A percentile compares a stretch with the other conserved stretches of the same genome.
These are phyloP conservation scores for Brachyhypopomus occidentalis DNA, from an alignment of 2,113 vertebrate genomes.

Conservation along the genomic window DNA sequence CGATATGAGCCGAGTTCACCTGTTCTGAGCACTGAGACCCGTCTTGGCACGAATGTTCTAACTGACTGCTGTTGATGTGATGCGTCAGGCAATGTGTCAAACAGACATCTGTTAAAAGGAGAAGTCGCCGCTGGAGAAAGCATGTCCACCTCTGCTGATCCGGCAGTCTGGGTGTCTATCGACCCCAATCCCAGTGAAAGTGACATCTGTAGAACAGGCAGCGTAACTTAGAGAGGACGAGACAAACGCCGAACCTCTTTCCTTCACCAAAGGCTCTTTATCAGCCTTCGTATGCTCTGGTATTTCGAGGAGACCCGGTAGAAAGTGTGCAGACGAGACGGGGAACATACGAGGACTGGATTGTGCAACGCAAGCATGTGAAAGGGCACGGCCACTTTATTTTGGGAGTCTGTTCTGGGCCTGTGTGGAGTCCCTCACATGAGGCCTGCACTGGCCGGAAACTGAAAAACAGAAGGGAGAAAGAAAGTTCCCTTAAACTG, in stretches of 20 bases:
- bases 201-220: neutral
- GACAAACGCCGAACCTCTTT: neutral
- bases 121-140: neutral
- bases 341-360: neutral
- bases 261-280: neutral
- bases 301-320: neutral
- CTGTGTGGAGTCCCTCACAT: neutral
- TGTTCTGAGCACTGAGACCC: neutral
- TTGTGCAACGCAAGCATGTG: slow-evolving; percentile 14
- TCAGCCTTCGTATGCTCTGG: neutral
- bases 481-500: slow-evolving; percentile 33
- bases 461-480: slow-evolving; percentile 68
- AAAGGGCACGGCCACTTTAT: neutral
- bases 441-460: slow-evolving; percentile 55
- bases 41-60: neutral
- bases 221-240: neutral
- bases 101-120: slow-evolving; percentile 1
- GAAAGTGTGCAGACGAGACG: neutral
- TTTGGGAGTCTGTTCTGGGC: neutral
- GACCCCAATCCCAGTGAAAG: neutral
- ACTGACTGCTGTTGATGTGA: neutral
- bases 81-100: neutral
- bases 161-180: neutral
- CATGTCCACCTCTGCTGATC: neutral
- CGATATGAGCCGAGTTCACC: too few relatives aligned